A percentile compares a stretch with the other conserved stretches of the same genome.
Evolutionary conservation across 2,888 invertebrate species (phyloP).

Genomic region (Monoplex corrugatus): DNA sequence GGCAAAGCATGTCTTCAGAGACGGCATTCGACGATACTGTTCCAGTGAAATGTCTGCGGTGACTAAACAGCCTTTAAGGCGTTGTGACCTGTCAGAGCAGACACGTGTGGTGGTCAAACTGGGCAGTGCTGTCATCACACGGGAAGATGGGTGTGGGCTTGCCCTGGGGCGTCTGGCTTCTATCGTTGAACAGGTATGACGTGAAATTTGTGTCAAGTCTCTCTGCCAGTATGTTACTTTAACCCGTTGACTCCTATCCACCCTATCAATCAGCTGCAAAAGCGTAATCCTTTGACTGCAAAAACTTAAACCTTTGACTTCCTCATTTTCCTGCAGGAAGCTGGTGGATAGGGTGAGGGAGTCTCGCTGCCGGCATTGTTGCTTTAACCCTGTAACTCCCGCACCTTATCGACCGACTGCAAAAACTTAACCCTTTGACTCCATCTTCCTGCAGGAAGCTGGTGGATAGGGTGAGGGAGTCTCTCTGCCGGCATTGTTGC

Average conservation of each 20-base stretch:
- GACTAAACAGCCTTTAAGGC: constrained; percentile 16
- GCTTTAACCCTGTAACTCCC: no score
- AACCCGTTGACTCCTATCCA: neutral
- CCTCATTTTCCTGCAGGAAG: no score
- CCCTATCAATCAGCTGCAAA: no score
- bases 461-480: no score
- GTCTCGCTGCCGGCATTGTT: no score
- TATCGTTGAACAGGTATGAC: constrained; percentile 96
- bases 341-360: no score
- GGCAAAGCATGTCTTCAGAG: neutral
- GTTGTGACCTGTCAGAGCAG: constrained; percentile 79
- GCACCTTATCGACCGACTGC: no score
- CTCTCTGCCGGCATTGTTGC: no score
- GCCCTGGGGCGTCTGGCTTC: constrained; percentile 97
- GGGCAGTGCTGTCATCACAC: constrained; percentile 98
- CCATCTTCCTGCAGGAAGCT: no score
- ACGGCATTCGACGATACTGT: neutral
- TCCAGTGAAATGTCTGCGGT: neutral
- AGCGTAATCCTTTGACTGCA: no score
- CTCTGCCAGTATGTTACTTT: neutral
- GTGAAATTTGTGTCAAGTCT: neutral
- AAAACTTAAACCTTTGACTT: no score
- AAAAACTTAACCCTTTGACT: no score
- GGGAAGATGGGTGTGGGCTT: constrained; percentile 97
- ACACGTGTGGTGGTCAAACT: constrained; percentile 96